Base-by-base conservation (phyloP, 2,113 vertebrate genomes). In the Sebastes fasciatus region DNA sequence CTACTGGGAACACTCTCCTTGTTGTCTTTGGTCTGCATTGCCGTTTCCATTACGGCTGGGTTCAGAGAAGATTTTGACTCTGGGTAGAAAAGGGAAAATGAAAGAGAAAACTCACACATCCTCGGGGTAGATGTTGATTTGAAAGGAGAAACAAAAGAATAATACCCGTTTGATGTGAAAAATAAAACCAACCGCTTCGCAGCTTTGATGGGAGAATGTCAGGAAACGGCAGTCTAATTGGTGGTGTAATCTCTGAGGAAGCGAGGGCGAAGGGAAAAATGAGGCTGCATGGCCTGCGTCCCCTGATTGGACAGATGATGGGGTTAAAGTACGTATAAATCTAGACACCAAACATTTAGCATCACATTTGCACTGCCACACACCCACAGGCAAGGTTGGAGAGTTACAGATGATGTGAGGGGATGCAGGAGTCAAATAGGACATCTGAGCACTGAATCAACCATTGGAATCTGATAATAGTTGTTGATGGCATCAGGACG, bases 91-190 rank as follows among this genome's bases (percentile, higher is more conserved):
- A 86, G 70, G 34, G 21, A 83, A 76, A 83, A 80, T 69, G 69
- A 81, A 74, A 80, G 67, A 77, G 80, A 87, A 80, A 78, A 85
- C 65, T 75, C 78, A 69, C 74, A 90, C 87, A 92, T 92, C 93
- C 94, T 89, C 58, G 64, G 91, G 91, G 84, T 89, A 81, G 91
- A 92, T 94, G 93, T 87, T 93, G 93, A 93, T 95, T 94, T 93
- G 84, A 94, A 92, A 83, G 85, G 83, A 92, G 89, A 93, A 93
- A 88, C 91, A 86, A 92, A 94, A 88, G 86, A 93, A 94, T 92
- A 92, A 89, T 86, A 84, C 78, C 40, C 91, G 93, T 67, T 94
- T 94, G 92, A 95, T 94, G 92, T 94, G 74, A 65, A 84, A 88
- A 93, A 94, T 91, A 92, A 93, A 94, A 94, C 89, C 88, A 91